Evolutionary conservation across 2,888 invertebrate genomes (phyloP), one percentile per base, ranked within the genome.

Genomic region (Trichacis sp.): DNA sequence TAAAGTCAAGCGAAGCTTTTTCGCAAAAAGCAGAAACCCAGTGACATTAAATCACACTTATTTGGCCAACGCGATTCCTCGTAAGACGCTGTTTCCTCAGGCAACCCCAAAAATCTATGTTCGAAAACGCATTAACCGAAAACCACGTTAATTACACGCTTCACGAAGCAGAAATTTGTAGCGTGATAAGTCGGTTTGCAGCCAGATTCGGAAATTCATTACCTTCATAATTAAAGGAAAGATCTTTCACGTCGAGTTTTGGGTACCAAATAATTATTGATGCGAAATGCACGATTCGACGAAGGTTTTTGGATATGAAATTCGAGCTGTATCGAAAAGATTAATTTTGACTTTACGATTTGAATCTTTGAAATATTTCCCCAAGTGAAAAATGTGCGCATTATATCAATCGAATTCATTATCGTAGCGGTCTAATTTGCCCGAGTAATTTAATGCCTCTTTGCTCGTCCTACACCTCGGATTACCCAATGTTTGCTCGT

Each of bases 401-500:
- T 24, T 24, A 24, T 24, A 24, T 24, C 4, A 24, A 24, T 24
- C 24, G 8, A 45, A 45, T 45, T 45, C 20, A 33, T 33, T 33
- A 33, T 33, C 20, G 12, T 5, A 45, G 29, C 18, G 24, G 1
- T 48, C 45, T 40, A 55, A 48, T 48, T 55, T 48, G 42, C 30
- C 15, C 29, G 19, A 2, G 29, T 19, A 19, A 24, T 40, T 42
- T 55, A 19, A 40, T 48, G 45, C 24, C 17, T 20, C 29, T 52
- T 45, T 17, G 15, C 38, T 42, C 24, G 12, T 29, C 14, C 20
- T 29, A 48, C 42, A 46, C 43, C 18, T 36, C 29, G 42, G 40
- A 50, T 51, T 51, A 51, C 46, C 1, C 38, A 14, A 14, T 45
- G 51, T 51, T 58, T 51, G 29, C 47, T 46, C 49, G 46, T 12